A percentile compares a stretch with the other conserved stretches of the same genome.
Conservation (phyloP, 2,888 invertebrate genomes). For the Hermodice carunculata region DNA sequence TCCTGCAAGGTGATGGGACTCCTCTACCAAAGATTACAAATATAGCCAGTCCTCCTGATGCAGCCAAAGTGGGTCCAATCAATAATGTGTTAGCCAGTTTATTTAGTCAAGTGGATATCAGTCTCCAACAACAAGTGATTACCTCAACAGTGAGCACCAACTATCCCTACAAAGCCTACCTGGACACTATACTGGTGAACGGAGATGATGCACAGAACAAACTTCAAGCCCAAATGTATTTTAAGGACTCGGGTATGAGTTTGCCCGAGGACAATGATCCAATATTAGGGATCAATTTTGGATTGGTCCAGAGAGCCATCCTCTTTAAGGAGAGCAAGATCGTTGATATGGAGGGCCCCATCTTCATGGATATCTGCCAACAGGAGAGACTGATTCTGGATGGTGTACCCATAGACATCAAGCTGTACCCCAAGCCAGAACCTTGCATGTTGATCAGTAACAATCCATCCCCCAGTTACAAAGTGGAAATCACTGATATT, state of each 20-base stretch:
- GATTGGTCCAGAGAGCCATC: not conserved
- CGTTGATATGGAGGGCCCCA: not conserved
- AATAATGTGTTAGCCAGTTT: not conserved
- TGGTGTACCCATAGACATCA: not conserved
- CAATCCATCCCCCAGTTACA: not conserved
- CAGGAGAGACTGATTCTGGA: not conserved
- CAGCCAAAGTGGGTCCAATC: not conserved
- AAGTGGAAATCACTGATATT: not conserved
- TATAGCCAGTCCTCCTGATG: too few relatives aligned
- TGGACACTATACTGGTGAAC: not conserved
- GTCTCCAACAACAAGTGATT: not conserved
- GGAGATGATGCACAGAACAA: not conserved
- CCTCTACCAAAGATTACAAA: too few relatives aligned
- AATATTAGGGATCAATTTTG: not conserved
- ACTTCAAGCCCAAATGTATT: not conserved
- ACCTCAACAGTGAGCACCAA: not conserved
- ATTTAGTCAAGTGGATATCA: not conserved
- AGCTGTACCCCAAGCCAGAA: too few relatives aligned
- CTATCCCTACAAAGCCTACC: constrained; percentile 2
- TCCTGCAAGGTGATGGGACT: too few relatives aligned
- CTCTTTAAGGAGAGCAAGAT: not conserved
- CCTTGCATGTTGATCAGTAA: not conserved
- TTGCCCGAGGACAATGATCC: too few relatives aligned
- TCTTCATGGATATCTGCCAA: not conserved
- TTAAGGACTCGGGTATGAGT: not conserved